A percentile compares a stretch with the other conserved stretches of the same genome.
Conservation (phyloP, 2,113 vertebrate species). For the Podocnemis expansa region DNA sequence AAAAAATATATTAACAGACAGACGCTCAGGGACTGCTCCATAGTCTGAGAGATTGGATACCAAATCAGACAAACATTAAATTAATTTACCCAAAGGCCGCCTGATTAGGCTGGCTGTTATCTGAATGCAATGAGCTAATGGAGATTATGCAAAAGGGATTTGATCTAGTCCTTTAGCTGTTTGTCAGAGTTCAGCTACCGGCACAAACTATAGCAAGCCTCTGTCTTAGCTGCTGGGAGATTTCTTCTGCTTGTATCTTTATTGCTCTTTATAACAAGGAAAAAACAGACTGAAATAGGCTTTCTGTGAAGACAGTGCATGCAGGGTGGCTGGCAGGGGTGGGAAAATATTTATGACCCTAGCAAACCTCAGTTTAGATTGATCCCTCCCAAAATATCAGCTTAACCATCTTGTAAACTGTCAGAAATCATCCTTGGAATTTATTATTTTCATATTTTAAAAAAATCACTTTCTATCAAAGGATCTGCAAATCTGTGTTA, state of each 20-base stretch:
- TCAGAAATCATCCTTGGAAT: background rate
- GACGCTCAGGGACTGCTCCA: background rate
- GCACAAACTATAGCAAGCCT: conserved; percentile 26
- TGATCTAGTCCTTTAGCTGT: conserved; percentile 52
- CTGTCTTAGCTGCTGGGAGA: conserved; percentile 59
- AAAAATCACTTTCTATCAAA: background rate
- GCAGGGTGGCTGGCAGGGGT: background rate
- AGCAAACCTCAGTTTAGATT: background rate
- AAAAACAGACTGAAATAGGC: background rate
- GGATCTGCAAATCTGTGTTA: background rate
- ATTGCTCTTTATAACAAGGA: conserved; percentile 38
- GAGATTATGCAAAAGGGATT: conserved; percentile 55
- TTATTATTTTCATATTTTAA: background rate
- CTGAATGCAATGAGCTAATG: conserved; percentile 39
- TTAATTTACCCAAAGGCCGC: conserved; percentile 18
- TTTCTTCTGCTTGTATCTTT: conserved; percentile 1
- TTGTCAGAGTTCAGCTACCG: conserved; percentile 50
- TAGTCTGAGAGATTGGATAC: background rate
- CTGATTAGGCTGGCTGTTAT: conserved; percentile 11
- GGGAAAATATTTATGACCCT: background rate
- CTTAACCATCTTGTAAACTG: background rate
- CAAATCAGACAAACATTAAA: conserved; percentile 10
- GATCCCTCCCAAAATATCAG: background rate
- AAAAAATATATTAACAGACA: background rate
- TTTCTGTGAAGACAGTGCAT: background rate